phyloP scores from a whole-genome alignment of 2,797 vertebrate genomes.

The Microctenopoma stevenorrisi region DNA sequence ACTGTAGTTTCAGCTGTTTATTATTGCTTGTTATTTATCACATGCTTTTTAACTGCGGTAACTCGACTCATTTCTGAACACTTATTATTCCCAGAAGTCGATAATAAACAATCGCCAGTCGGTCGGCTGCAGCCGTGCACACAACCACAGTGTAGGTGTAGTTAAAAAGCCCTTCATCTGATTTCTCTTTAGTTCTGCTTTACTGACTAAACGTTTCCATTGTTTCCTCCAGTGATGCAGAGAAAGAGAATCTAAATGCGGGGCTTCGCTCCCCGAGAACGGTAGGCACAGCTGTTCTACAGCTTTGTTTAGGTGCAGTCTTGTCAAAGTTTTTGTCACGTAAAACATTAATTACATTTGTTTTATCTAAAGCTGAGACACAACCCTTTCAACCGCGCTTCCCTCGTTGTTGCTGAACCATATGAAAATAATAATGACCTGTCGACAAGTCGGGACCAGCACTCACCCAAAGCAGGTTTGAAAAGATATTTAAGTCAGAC shows the following conservation, averaged over 20 bases:
- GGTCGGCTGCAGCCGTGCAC: conserved; percentile 45
- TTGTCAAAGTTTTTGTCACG: not conserved
- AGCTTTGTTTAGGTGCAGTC: not conserved
- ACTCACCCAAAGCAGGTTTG: conserved; percentile 62
- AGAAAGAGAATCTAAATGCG: conserved; percentile 64
- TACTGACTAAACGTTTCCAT: not conserved
- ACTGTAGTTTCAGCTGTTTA: not conserved
- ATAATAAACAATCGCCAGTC: not conserved
- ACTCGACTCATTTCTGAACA: not conserved
- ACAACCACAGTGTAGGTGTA: not conserved
- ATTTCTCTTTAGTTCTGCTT: not conserved
- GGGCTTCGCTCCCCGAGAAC: conserved; percentile 68
- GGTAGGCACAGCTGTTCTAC: conserved; percentile 55
- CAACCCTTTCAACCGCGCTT: conserved; percentile 83
- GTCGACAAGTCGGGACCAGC: conserved; percentile 28
- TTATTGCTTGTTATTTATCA: not conserved
- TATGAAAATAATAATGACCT: conserved; percentile 56
- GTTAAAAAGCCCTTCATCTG: not conserved
- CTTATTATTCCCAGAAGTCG: not conserved
- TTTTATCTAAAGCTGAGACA: conserved; percentile 75
- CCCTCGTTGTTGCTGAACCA: conserved; percentile 65
- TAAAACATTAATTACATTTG: not conserved
- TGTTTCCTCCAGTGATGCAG: conserved; percentile 50
- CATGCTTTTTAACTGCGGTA: conserved; percentile 19
- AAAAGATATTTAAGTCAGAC: not conserved